Conservation (phyloP, 2,797 vertebrate species). For the Muscicapa striata region DNA sequence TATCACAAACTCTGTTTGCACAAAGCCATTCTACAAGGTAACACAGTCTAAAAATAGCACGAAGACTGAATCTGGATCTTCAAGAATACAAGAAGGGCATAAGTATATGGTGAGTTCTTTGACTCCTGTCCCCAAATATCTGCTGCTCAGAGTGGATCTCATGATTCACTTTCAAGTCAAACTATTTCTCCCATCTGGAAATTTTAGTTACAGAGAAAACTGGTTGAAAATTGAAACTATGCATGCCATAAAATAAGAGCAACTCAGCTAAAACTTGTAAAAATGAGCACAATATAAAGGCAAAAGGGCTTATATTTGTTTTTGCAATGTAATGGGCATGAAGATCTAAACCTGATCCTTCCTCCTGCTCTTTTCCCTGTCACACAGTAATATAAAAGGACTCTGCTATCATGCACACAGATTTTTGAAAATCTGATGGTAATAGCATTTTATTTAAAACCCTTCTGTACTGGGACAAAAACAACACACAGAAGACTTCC, state of each 20-base stretch:
- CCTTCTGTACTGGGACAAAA: background rate
- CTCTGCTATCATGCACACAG: background rate
- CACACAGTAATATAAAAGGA: background rate
- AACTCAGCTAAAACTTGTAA: background rate
- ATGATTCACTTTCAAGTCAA: background rate
- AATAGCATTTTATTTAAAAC: background rate
- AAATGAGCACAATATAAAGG: background rate
- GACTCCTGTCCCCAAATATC: background rate
- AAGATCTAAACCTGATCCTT: background rate
- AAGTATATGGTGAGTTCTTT: background rate
- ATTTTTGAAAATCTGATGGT: background rate
- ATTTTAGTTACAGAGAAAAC: conserved; percentile 2
- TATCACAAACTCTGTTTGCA: background rate
- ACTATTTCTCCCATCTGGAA: background rate
- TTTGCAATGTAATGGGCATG: background rate
- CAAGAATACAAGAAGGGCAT: background rate
- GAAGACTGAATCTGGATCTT: background rate
- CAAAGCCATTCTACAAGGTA: background rate
- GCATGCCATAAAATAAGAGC: background rate
- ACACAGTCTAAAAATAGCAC: background rate
- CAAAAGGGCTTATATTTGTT: background rate
- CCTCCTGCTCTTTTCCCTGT: background rate
- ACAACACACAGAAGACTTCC: background rate
- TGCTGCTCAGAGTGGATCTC: background rate
- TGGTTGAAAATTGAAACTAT: background rate